Base-by-base conservation (phyloP, 2,888 invertebrate species). In the Spicauda simplicius region DNA sequence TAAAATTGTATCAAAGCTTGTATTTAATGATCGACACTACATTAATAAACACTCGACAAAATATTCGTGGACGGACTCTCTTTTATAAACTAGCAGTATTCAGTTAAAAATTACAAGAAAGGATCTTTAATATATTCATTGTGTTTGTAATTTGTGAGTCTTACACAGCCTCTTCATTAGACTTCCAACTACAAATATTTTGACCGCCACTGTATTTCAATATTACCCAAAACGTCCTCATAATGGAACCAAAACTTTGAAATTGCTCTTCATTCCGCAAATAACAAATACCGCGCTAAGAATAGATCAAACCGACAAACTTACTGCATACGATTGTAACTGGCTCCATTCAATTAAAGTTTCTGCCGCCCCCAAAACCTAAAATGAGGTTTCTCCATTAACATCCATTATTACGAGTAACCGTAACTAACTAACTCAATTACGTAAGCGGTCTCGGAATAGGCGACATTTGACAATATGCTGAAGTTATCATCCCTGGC, bases 311-410 rank as follows among this genome's bases (percentile, higher is more conserved):
- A 33, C 48, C 30, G 33, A 14, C 18, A 41, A 56, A 55, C 45
- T 60, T 41, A 8, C 54, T 48, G 59, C 59, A 65, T 59, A 54
- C 65, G 59, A 65, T 48, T 59, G 59, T 65, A 45, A 63, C 41
- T 54, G 45, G 41, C 66, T 54, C 62, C 45, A 66, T 66, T 66
- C 66, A 59, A 66, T 66, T 66, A 66, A 66, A 66, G 60, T 66
- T 66, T 48, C 54, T 25, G 62, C 55, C 45, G 58, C 45, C 45
- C 59, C 66, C 59, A 54, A 66, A 60, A 66, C 60, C 60, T 60
- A 37, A 48, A 66, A 66, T 66, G 55, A 60, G 66, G 60, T 55
- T 55, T 60, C 66, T 59, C 54, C 65, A 66, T 66, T 66, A 60
- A 33, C 66, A 60, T 66, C 66, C 55, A 60, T 66, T 66, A 66